Evolutionary conservation across 2,888 invertebrate species (phyloP), one percentile per base, ranked within the genome.

Genomic region (Craniophora ligustri): DNA sequence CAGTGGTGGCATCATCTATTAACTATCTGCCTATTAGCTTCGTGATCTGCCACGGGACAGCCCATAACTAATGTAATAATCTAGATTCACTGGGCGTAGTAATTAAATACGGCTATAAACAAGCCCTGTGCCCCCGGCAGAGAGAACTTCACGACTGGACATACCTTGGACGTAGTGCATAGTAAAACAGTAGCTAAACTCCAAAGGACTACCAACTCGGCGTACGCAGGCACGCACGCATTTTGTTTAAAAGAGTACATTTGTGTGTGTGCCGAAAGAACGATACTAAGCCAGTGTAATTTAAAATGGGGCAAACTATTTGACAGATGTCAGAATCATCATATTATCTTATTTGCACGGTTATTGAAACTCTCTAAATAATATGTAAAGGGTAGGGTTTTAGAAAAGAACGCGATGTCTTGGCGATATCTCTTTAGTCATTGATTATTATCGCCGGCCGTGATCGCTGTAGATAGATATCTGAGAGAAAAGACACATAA

Each of bases 21-120:
- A 71, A 31, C 59, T 45, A 67, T 40, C 36, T 14, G 14, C 44
- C 60, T 66, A 71, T 65, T 64, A 64, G 47, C 65, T 64, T 69
- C 63, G 71, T 64, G 63, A 64, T 64, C 63, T 65, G 63, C 58
- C 70, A 57, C 7, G 19, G 38, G 64, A 67, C 68, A 67, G 56
- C 40, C 56, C 28, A 55, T 75, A 72, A 75, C 60, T 75, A 72
- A 72, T 50, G 39, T 67, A 63, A 72, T 72, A 75, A 75, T 75
- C 66, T 61, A 62, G 73, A 72, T 66, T 49, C 64, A 72, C 46
- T 68, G 55, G 55, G 53, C 49, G 58, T 58, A 61, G 58, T 72
- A 72, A 72, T 72, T 72, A 75, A 72, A 72, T 72, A 72, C 70
- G 46, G 73, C 46, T 42, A 68, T 72, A 75, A 75, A 64, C 54